phyloP scores from a whole-genome alignment of 2,113 vertebrate genomes.

The Poeciliopsis occidentalis region DNA sequence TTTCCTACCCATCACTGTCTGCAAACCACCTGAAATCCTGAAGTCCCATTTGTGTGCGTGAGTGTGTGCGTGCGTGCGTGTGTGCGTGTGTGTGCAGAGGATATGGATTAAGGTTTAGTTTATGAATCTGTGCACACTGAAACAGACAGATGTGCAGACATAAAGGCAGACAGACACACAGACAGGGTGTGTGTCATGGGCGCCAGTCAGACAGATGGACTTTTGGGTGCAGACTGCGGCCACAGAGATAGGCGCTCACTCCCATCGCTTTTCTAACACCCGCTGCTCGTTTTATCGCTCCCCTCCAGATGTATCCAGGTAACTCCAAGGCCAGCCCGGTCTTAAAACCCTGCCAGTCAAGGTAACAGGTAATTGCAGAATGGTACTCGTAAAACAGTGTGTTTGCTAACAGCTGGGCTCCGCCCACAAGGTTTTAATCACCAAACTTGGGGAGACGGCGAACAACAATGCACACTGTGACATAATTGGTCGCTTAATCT shows the following conservation, averaged over 20 bases:
- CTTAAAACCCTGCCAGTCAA: constrained; percentile 85
- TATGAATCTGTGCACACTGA: constrained; percentile 42
- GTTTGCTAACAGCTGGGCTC: constrained; percentile 77
- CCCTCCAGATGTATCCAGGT: constrained; percentile 84
- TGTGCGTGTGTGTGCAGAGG: not conserved
- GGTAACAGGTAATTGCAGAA: constrained; percentile 84
- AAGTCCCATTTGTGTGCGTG: constrained; percentile 29
- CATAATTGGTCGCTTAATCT: not conserved
- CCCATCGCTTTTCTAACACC: constrained; percentile 52
- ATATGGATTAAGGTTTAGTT: constrained; percentile 37
- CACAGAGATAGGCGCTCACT: constrained; percentile 53
- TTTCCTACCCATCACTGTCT: constrained; percentile 78
- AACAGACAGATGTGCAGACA: constrained; percentile 36
- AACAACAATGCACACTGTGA: not conserved
- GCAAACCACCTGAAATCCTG: constrained; percentile 65
- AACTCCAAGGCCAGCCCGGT: constrained; percentile 84
- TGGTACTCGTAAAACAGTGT: constrained; percentile 75
- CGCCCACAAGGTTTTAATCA: constrained; percentile 35
- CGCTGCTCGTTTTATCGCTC: constrained; percentile 76
- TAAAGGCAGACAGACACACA: constrained; percentile 33
- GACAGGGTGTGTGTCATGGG: constrained; percentile 28
- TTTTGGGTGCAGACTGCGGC: constrained; percentile 23
- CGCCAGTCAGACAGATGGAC: constrained; percentile 64
- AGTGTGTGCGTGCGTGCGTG: not conserved
- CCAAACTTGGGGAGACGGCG: constrained; percentile 27